Evolutionary conservation across 1,140 invertebrate species (phyloP), one percentile per base, ranked within the genome.

Genomic region (Rhagoletis zephyria): DNA sequence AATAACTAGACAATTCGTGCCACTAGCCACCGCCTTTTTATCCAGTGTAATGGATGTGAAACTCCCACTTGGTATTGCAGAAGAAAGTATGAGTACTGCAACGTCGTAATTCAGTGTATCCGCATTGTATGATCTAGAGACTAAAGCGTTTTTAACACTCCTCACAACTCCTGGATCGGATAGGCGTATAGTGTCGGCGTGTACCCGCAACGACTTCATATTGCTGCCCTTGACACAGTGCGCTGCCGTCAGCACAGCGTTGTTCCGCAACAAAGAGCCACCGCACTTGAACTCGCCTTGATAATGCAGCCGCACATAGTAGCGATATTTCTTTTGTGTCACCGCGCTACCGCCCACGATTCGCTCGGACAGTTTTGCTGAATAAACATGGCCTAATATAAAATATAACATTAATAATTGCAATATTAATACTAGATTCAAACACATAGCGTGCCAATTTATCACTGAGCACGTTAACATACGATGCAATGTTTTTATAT

Each of bases 161-260:
- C 88, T 88, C 0, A 89, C 87, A 3, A 90, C 88, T 1, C 91
- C 91, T 4, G 89, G n/a, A 42, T 90, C 91, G 40, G 81, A 89
- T 7, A 91, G 85, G 6, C 60, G 70, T 2, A 91, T 89, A 12
- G 86, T 88, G 4, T 91, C 91, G 7, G 88, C 91, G 19, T 91
- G 91, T 12, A 91, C 88, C 42, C 88, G 87, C 0, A 91, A 19
- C 7, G 89, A 86, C 42, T 87, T 74, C 19, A 90, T 90, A 1
- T 88, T 65, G 19, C 90, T 88, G 42, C 91, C 91, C 64, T 91
- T 91, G 12, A 91, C 91, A 64, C 91, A 91, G 56, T 91, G 91
- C 0, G 91, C 91, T 5, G 91, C 91, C 0, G 91, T 91, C 30
- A 91, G 86, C 56, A 91, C 90, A 87, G 91, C 90, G 2, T 87